Conservation (phyloP, 2,797 vertebrate genomes). For the Scyliorhinus canicula region DNA sequence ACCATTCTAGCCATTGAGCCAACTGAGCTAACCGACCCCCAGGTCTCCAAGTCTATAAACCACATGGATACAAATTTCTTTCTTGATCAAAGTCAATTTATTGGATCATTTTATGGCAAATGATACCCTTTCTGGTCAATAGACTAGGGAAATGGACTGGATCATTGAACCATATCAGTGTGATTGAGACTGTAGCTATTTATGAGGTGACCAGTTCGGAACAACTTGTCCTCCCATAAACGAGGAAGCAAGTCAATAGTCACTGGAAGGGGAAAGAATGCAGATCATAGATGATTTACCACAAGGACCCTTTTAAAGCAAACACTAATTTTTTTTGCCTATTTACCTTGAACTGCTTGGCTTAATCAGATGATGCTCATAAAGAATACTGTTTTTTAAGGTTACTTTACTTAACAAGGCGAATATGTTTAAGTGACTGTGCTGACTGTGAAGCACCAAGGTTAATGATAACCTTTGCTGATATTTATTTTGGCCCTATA, state of each 20-base stretch:
- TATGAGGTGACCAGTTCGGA: background rate
- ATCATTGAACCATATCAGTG: background rate
- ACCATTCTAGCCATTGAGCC: too few relatives aligned
- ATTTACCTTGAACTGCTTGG: background rate
- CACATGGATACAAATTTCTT: background rate
- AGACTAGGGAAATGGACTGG: background rate
- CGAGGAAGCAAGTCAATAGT: background rate
- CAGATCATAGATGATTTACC: background rate
- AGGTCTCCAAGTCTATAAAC: background rate
- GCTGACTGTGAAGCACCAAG: background rate
- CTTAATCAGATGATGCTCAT: background rate
- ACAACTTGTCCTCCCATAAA: background rate
- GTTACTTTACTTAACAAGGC: background rate
- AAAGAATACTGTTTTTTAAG: background rate
- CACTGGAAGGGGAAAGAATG: background rate
- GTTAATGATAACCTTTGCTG: background rate
- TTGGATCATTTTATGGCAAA: background rate
- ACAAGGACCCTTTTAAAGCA: background rate
- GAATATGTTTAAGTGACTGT: background rate
- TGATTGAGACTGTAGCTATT: background rate
- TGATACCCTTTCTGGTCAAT: background rate
- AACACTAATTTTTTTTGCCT: background rate
- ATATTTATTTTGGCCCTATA: background rate
- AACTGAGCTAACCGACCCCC: background rate
- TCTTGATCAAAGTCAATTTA: background rate